These are phyloP conservation scores for Nesometra sesokonis DNA, from an alignment of 35 echinoderm and acorn worm genomes.

Conservation along the genomic window DNA sequence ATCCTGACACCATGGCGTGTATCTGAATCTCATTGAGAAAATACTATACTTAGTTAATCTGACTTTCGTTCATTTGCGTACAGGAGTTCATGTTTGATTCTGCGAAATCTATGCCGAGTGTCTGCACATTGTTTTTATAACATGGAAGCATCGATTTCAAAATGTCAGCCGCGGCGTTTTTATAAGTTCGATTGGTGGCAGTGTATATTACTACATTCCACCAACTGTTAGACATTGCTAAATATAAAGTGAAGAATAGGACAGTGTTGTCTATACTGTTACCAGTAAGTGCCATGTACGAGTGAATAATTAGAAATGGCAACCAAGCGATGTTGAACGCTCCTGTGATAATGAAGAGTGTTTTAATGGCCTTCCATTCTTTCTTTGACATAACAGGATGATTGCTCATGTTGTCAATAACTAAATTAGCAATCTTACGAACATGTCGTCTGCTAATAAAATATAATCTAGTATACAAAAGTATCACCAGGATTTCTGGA, in stretches of 20 bases:
- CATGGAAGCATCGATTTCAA: neutral
- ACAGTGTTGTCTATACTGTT: neutral
- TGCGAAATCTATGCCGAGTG: no score
- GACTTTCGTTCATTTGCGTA: no score
- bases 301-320: neutral
- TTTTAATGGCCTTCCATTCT: neutral
- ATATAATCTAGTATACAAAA: neutral
- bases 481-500: neutral
- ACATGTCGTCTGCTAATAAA: neutral
- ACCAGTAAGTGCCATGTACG: neutral
- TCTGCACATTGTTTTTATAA: neutral
- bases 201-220: neutral
- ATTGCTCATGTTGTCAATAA: neutral
- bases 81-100: no score
- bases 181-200: neutral
- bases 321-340: neutral
- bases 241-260: neutral
- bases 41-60: no score
- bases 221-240: neutral
- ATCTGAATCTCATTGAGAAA: no score
- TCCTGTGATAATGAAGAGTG: neutral
- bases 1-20: no score
- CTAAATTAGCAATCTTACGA: neutral
- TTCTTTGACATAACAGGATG: neutral
- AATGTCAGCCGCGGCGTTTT: neutral